These are phyloP conservation scores for Dolichallabes microphthalmus DNA, from an alignment of 2,113 vertebrate species.

Conservation along the genomic window DNA sequence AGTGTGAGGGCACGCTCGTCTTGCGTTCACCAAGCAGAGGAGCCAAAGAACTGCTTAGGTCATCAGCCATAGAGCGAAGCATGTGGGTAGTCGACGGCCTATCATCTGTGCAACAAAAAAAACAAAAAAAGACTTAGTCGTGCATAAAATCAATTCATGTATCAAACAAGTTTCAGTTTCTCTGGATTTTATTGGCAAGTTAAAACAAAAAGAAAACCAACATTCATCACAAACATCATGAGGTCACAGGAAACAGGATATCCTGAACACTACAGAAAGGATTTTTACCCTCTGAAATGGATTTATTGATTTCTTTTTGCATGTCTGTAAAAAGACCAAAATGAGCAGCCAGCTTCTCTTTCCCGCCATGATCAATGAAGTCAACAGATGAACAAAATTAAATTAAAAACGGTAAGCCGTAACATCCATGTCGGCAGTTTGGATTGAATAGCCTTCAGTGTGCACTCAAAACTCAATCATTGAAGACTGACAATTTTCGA, in stretches of 20 bases:
- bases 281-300: not conserved
- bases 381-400: slow-evolving; percentile 47
- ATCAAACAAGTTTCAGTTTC: not conserved
- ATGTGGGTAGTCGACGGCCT: slow-evolving; percentile 77
- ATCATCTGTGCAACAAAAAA: slow-evolving; percentile 73
- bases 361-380: slow-evolving; percentile 42
- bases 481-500: slow-evolving; percentile 57
- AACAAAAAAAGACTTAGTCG: slow-evolving; percentile 19
- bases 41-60: slow-evolving; percentile 75
- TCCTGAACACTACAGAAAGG: slow-evolving; percentile 12
- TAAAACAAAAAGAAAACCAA: slow-evolving; percentile 3
- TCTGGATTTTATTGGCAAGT: slow-evolving; percentile 19
- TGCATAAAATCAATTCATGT: not conserved
- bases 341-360: slow-evolving; percentile 24
- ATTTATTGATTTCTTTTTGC: slow-evolving; percentile 35
- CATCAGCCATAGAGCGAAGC: slow-evolving; percentile 83
- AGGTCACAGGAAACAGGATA: slow-evolving; percentile 19
- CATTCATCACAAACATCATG: slow-evolving; percentile 15
- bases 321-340: slow-evolving; percentile 10
- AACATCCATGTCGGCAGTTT: slow-evolving; percentile 47
- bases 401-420: slow-evolving; percentile 48
- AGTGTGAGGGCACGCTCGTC: slow-evolving; percentile 83
- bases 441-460: slow-evolving; percentile 58
- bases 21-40: slow-evolving; percentile 86
- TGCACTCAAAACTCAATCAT: slow-evolving; percentile 58